A percentile compares a stretch with the other conserved stretches of the same genome.
Evolutionary conservation across 2,888 invertebrate genomes (phyloP).

Genomic region (Lomographa bimaculata): DNA sequence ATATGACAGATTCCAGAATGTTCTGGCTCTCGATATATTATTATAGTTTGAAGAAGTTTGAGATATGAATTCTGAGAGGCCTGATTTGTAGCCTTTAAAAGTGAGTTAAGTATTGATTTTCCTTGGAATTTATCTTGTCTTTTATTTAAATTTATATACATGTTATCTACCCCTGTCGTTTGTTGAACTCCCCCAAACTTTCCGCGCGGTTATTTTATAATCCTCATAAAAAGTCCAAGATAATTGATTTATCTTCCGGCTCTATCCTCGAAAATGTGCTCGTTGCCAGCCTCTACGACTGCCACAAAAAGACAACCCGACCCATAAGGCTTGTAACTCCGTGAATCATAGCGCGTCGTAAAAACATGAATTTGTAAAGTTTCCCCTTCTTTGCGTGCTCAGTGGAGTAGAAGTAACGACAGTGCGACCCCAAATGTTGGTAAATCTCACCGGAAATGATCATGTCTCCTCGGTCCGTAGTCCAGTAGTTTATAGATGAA

Average conservation of each 20-base stretch:
- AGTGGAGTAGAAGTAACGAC: slow-evolving; percentile 36
- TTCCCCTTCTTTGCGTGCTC: slow-evolving; percentile 39
- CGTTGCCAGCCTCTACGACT: slow-evolving; percentile 19
- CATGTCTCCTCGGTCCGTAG: slow-evolving; percentile 95
- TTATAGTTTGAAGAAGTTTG: no score
- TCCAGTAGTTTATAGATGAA: slow-evolving; percentile 97
- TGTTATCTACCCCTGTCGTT: slow-evolving; percentile 7
- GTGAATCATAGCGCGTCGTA: slow-evolving; percentile 39
- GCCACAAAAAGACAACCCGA: slow-evolving; percentile 33
- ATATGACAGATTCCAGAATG: slow-evolving; percentile 10
- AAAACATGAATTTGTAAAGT: slow-evolving; percentile 40
- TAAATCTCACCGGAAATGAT: slow-evolving; percentile 92
- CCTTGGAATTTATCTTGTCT: no score
- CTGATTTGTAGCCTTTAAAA: no score
- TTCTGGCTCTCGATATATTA: no score
- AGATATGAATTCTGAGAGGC: no score
- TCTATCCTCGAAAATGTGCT: slow-evolving; percentile 18
- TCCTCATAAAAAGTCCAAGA: slow-evolving; percentile 25
- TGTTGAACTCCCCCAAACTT: slow-evolving; percentile 13
- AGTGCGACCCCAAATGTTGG: slow-evolving; percentile 35
- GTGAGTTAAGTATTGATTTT: no score
- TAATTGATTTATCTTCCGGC: slow-evolving; percentile 25
- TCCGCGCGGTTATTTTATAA: slow-evolving; percentile 21
- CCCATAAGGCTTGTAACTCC: slow-evolving; percentile 37
- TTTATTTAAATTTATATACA: slow-evolving; percentile 6